phyloP scores from a whole-genome alignment of 2,113 vertebrate genomes.

The Gavia stellata region DNA sequence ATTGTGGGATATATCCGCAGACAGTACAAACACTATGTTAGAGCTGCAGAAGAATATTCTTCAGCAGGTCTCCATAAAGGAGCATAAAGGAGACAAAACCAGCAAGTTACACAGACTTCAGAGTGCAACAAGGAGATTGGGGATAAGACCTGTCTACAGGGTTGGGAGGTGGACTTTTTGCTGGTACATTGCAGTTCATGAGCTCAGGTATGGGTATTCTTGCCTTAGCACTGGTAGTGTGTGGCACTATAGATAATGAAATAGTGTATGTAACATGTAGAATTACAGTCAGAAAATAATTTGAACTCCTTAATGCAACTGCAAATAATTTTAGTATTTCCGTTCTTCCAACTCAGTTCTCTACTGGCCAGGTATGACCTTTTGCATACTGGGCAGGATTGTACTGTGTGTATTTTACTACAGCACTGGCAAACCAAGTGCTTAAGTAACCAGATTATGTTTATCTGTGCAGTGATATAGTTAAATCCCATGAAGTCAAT shows the following conservation, averaged over 20 bases:
- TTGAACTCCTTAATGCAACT: neutral
- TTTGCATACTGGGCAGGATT: neutral
- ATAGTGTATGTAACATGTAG: neutral
- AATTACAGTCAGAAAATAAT: neutral
- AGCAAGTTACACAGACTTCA: neutral
- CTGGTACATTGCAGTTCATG: neutral
- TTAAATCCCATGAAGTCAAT: neutral
- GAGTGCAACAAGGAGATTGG: neutral
- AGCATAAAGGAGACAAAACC: neutral
- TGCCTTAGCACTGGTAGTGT: neutral
- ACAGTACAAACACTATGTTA: fast-evolving
- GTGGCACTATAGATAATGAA: neutral
- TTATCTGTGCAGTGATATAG: neutral
- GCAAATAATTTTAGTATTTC: neutral
- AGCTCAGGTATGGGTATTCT: neutral
- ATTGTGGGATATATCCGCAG: neutral
- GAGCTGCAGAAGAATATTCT: neutral
- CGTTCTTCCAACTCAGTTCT: neutral
- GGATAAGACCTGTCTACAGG: neutral
- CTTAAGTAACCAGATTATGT: neutral
- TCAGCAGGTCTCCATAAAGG: neutral
- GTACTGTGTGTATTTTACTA: neutral
- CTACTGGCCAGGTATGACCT: fast-evolving
- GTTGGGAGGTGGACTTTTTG: neutral
- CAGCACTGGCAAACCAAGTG: neutral